Conservation (phyloP, 1,140 invertebrate species). For the Sycophaga agraensis region DNA sequence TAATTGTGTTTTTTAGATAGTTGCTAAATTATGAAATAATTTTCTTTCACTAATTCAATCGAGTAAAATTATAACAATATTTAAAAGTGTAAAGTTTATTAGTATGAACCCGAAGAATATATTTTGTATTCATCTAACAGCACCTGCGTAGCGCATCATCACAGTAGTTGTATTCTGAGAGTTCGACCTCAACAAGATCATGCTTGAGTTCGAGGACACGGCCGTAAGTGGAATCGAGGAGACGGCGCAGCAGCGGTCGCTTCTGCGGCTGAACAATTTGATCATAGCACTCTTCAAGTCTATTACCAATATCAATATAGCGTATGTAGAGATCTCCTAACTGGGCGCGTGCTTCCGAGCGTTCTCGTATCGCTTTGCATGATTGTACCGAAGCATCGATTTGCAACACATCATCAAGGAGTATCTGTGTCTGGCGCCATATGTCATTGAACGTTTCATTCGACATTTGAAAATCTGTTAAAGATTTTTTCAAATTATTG, state of each 20-base stretch:
- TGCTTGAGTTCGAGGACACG: constrained; percentile 77
- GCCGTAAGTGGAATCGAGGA: constrained; percentile 80
- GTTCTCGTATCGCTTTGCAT: constrained; percentile 64
- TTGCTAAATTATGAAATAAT: too few species aligned
- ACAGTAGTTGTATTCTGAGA: constrained; percentile 84
- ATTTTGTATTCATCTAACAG: too few species aligned
- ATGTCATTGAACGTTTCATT: constrained; percentile 71
- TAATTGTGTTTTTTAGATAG: not conserved
- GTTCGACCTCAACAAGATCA: constrained; percentile 82
- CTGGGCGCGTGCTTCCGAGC: constrained; percentile 58
- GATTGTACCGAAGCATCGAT: constrained; percentile 66
- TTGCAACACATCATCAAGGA: constrained; percentile 66
- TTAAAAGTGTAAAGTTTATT: too few species aligned
- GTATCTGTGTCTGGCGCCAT: constrained; percentile 65
- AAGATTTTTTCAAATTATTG: too few species aligned
- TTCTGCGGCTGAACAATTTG: constrained; percentile 93
- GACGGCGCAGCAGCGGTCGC: constrained; percentile 72
- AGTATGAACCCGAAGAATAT: too few species aligned
- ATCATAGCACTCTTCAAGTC: constrained; percentile 81
- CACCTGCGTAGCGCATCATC: constrained; percentile 69
- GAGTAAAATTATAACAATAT: too few species aligned
- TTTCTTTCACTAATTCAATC: too few species aligned
- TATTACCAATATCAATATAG: constrained; percentile 77
- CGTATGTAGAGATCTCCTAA: constrained; percentile 71
- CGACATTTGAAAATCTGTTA: constrained; percentile 70